Evolutionary conservation across 2,888 invertebrate genomes (phyloP), one percentile per base, ranked within the genome.

Genomic region (Automeris io): DNA sequence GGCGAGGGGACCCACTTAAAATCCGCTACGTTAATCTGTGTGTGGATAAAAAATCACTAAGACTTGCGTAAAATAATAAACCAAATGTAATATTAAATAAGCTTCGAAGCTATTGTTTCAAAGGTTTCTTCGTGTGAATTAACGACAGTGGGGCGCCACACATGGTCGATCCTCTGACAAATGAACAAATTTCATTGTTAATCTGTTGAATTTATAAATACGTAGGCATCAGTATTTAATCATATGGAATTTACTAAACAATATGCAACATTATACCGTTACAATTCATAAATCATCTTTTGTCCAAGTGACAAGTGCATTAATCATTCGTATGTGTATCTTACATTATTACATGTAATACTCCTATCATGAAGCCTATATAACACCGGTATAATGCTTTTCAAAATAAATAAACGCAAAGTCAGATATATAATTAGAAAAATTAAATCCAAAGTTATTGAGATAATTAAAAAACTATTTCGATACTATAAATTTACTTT

Each of bases 161-260:
- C 64, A 45, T 57, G 58, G 54, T 43, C 42, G 55, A 50, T 47
- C 58, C 48, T 49, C 47, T 66, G 67, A 67, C 66, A 55, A 70
- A 73, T 68, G 57, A 56, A 56, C 52, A 42, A 8, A 29, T 7
- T 39, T 22, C 36, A 35, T 32, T 24, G 31, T 29, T 31, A 29
- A 29, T 29, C 29, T 29, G 16, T 29, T 16, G 16, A 29, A 29
- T 16, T 29, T 7, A 29, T 9, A 29, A 16, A 16, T 29, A 13
- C n/a, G 16, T n/a, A 3, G 16, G 1, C 29, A n/a, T 16, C 5
- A 13, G 16, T n/a, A 16, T 8, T 16, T 3, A 19, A 19, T 19
- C 6, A 19, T 19, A 1, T 2, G 29, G n/a, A n/a, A n/a, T n/a
- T n/a, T n/a, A n/a, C n/a, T 29, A 29, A 29, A 29, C 29, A 29